A percentile compares a stretch with the other conserved stretches of the same genome.
These are phyloP conservation scores for Corvus cornix DNA, from an alignment of 2,113 vertebrate genomes.

Conservation along the genomic window DNA sequence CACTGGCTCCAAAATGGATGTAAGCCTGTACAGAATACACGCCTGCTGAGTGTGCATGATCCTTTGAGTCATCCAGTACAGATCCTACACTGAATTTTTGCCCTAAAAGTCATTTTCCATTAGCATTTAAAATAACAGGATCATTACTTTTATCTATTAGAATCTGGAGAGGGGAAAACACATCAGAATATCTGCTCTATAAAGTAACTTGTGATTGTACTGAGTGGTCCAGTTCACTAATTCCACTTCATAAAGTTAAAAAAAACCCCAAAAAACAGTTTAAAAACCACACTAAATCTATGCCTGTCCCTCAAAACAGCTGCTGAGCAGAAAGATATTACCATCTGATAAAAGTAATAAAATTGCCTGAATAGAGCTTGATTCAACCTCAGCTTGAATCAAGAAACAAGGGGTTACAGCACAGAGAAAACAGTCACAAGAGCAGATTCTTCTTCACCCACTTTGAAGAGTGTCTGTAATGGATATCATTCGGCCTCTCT, in stretches of 20 bases:
- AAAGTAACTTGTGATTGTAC: neutral
- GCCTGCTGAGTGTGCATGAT: rapidly evolving
- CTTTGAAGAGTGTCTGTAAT: neutral
- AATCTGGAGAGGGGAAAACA: neutral
- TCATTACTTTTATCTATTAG: neutral
- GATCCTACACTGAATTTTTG: neutral
- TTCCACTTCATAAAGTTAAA: neutral
- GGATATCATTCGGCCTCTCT: neutral
- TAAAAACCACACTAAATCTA: neutral
- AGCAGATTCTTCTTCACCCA: neutral
- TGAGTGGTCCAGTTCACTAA: neutral
- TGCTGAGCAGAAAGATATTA: neutral
- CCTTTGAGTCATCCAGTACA: neutral
- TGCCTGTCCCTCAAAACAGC: neutral
- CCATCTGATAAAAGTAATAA: neutral
- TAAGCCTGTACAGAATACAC: neutral
- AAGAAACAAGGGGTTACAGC: neutral
- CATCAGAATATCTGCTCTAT: neutral
- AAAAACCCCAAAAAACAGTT: neutral
- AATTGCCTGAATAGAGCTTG: neutral
- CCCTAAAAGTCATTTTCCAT: neutral
- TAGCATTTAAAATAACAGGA: neutral
- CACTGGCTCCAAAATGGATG: neutral
- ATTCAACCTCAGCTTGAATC: neutral
- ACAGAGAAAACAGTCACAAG: neutral